These are phyloP conservation scores for Actenoides hombroni DNA, from an alignment of 2,113 vertebrate species.

Conservation along the genomic window DNA sequence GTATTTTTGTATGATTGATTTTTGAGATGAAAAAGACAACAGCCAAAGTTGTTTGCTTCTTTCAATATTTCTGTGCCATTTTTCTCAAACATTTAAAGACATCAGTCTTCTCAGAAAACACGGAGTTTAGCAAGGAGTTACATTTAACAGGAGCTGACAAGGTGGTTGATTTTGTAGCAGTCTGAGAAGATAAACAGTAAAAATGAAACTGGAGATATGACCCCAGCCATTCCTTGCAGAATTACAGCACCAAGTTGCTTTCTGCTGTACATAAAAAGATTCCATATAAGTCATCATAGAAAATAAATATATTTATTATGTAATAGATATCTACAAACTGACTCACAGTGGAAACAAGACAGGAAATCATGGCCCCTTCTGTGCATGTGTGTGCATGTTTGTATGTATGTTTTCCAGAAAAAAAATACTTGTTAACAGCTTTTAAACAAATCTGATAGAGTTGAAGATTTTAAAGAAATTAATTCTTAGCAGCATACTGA, in stretches of 20 bases:
- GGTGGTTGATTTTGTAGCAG: neutral
- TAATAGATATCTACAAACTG: neutral
- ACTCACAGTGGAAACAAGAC: neutral
- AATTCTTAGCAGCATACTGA: neutral
- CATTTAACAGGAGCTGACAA: slow-evolving; percentile 2
- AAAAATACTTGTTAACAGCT: neutral
- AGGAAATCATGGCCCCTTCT: neutral
- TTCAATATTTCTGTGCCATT: neutral
- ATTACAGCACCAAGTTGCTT: neutral
- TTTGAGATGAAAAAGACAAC: neutral
- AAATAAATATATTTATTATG: neutral
- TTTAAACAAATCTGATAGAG: neutral
- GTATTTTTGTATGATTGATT: neutral
- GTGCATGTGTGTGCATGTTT: too few relatives aligned
- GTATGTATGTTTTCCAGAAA: neutral
- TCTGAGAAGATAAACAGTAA: neutral
- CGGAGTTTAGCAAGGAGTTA: neutral
- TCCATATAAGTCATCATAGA: neutral
- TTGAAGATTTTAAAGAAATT: neutral
- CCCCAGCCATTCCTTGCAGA: neutral
- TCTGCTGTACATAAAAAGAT: neutral
- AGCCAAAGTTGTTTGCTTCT: neutral
- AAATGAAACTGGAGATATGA: neutral
- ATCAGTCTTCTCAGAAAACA: neutral
- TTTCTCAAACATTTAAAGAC: neutral